Base-by-base conservation (phyloP, 2,888 invertebrate genomes). In the Epirrita christyi region DNA sequence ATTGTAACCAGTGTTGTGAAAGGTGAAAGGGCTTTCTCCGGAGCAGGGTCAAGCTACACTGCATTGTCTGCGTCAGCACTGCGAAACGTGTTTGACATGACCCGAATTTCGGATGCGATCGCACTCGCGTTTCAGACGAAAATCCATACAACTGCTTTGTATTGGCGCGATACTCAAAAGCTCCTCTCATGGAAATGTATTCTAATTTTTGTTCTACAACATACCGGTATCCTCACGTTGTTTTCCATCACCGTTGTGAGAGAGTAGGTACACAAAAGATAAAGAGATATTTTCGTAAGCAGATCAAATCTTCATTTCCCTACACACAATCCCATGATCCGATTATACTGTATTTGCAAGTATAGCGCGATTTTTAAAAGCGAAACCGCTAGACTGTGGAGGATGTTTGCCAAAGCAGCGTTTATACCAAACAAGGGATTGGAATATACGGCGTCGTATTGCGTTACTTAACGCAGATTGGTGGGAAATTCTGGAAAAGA, bases 311-410 rank as follows among this genome's bases (percentile, higher is more conserved):
- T 75, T 76, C 74, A 78, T 78, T 78, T 78, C 71, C 71, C 63
- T 71, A 68, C 70, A 75, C 64, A 70, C 72, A 82, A 81, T 81
- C 78, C 76, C 66, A 52, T 79, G 75, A 85, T 85, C 82, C 72
- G 80, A 80, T 82, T 81, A 80, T 71, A n/a, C 67, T 71, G 61
- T 77, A 78, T 80, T 77, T 72, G 73, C 77, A 75, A 74, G 72
- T 73, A 72, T 63, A 61, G 71, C 68, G 67, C 64, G 68, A 67
- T 75, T 80, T 78, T 74, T 78, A 79, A 77, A 79, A 75, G 78
- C 73, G 61, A 76, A 78, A 66, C 75, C 75, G 62, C 70, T 68
- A 69, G 70, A 61, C 73, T 75, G 61, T 69, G 62, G 58, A 72
- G 70, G 64, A 78, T 81, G 78, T 80, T 81, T 78, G 78, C 78